Conservation (phyloP, 2,113 vertebrate species). For the Oostethus manadensis region DNA sequence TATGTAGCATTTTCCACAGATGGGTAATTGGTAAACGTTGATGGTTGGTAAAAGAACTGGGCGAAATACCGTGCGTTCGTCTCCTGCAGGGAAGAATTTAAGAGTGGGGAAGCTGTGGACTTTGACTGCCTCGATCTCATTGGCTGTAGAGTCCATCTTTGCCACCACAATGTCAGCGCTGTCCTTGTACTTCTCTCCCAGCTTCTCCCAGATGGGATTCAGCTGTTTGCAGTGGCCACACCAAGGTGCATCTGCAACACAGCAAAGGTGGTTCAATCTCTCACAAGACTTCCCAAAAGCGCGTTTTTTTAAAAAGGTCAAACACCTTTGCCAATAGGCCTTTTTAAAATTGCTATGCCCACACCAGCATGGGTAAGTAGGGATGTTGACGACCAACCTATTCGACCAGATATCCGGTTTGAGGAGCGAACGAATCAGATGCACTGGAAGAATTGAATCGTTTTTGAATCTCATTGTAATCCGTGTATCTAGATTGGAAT, state of each 20-base stretch:
- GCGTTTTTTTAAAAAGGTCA: too few relatives aligned
- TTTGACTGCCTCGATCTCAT: conserved; percentile 91
- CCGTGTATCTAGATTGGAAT: too few relatives aligned
- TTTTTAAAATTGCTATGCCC: neutral
- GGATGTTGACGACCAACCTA: too few relatives aligned
- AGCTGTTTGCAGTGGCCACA: conserved; percentile 98
- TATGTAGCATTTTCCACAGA: too few relatives aligned
- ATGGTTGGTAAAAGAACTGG: neutral
- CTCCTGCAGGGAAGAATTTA: conserved; percentile 90
- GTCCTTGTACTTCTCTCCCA: conserved; percentile 88
- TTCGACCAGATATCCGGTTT: too few relatives aligned
- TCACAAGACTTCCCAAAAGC: too few relatives aligned
- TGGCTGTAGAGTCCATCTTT: conserved; percentile 96
- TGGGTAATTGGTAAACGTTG: neutral
- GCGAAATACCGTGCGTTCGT: conserved; percentile 74
- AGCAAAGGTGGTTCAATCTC: too few relatives aligned
- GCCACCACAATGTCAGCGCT: conserved; percentile 79
- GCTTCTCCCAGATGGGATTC: conserved; percentile 93
- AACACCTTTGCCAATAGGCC: neutral
- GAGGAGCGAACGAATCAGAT: too few relatives aligned
- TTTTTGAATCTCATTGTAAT: too few relatives aligned
- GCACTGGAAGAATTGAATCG: too few relatives aligned
- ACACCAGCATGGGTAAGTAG: too few relatives aligned
- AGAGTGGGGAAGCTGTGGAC: conserved; percentile 98
- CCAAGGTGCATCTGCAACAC: conserved; percentile 88